These are phyloP conservation scores for Diachasma alloeum DNA, from an alignment of 1,140 invertebrate genomes.

Conservation along the genomic window DNA sequence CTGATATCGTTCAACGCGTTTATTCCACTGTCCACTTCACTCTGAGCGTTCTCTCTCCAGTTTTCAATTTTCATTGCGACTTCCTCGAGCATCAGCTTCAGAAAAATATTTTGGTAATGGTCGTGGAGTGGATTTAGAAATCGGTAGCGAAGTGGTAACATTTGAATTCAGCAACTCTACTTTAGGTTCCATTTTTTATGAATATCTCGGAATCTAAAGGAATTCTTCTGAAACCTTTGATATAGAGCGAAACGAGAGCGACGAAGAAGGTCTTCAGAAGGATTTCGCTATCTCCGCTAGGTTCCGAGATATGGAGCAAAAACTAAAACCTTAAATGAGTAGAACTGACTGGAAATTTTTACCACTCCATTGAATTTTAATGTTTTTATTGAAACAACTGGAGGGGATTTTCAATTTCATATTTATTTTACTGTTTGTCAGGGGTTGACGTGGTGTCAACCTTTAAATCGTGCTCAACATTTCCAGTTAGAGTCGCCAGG, in stretches of 20 bases:
- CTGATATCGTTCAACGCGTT: slow-evolving; percentile 31
- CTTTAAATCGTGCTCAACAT: slow-evolving; percentile 59
- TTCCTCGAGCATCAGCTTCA: slow-evolving; percentile 52
- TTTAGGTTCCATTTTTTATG: no score
- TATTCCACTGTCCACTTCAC: slow-evolving; percentile 40
- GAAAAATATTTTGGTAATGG: not conserved
- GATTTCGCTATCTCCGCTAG: no score
- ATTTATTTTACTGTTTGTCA: slow-evolving; percentile 21
- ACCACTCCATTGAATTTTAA: not conserved
- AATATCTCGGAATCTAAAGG: not conserved
- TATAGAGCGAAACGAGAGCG: no score
- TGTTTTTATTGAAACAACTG: not conserved
- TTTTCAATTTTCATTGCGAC: slow-evolving; percentile 47
- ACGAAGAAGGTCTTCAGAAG: no score
- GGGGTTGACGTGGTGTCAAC: slow-evolving; percentile 40
- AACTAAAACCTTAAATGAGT: not conserved
- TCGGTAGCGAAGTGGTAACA: no score
- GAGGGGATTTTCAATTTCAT: not conserved
- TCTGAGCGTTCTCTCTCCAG: slow-evolving; percentile 40
- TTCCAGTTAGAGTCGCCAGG: slow-evolving; percentile 47
- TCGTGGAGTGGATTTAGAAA: no score
- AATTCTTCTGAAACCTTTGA: no score
- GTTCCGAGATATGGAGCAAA: no score
- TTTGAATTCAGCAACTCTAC: no score
- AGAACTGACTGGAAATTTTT: not conserved